These are phyloP conservation scores for Atlantisia rogersi DNA, from an alignment of 2,113 vertebrate genomes.

Conservation along the genomic window DNA sequence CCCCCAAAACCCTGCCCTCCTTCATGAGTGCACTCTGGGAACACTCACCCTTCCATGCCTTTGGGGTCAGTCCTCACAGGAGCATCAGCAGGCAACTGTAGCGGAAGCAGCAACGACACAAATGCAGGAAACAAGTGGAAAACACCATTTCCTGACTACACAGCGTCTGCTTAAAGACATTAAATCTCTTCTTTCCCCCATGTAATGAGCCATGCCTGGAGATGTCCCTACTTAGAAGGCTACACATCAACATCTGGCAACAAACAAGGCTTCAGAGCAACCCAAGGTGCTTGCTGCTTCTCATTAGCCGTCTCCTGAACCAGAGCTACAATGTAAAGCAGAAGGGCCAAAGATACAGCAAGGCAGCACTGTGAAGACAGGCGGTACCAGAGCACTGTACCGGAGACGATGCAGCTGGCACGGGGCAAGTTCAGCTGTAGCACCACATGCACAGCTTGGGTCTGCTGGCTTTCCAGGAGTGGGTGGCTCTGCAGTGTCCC, in stretches of 20 bases:
- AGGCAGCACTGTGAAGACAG: not conserved
- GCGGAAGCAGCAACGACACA: not conserved
- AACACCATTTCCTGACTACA: not conserved
- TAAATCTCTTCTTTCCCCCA: not conserved
- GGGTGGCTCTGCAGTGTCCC: not conserved
- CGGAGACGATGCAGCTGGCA: not conserved
- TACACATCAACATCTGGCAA: not conserved
- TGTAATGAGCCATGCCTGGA: not conserved
- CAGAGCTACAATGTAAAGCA: not conserved
- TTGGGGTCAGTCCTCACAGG: not conserved
- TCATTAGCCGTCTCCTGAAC: not conserved
- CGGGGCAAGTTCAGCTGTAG: not conserved
- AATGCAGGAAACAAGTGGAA: not conserved
- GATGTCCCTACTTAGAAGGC: not conserved
- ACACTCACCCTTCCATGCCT: not conserved
- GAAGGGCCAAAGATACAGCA: not conserved
- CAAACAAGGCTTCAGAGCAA: not conserved
- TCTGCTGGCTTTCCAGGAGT: not conserved
- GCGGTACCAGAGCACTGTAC: not conserved
- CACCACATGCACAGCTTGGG: not conserved
- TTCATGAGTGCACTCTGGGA: fast-evolving
- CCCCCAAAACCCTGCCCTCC: not conserved
- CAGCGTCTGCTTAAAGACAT: not conserved
- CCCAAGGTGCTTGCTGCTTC: not conserved
- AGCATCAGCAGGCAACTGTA: not conserved